phyloP scores from a whole-genome alignment of 2,888 invertebrate genomes.

The Heliconius erato region DNA sequence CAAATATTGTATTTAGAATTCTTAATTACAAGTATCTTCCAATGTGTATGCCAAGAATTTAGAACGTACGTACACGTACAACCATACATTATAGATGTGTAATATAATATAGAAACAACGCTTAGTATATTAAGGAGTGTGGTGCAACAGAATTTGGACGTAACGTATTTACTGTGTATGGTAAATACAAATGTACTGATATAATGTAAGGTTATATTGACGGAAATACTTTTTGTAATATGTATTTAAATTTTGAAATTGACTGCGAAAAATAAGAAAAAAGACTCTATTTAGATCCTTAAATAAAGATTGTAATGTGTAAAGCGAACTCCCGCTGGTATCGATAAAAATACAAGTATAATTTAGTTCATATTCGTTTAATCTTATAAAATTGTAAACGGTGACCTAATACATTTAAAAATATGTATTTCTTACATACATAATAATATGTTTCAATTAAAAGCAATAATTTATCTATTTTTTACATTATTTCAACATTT shows the following conservation, averaged over 20 bases:
- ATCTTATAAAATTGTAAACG: background rate
- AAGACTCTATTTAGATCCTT: background rate
- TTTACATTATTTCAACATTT: background rate
- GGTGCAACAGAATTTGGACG: background rate
- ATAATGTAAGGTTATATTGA: background rate
- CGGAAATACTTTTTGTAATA: background rate
- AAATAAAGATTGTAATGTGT: background rate
- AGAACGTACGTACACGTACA: slow-evolving; percentile 48
- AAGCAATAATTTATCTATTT: background rate
- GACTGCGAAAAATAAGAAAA: background rate
- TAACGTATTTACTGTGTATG: background rate
- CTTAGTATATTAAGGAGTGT: background rate
- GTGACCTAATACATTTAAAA: too few relatives aligned
- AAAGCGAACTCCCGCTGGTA: background rate
- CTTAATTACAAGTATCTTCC: slow-evolving; percentile 55
- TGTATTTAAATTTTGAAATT: background rate
- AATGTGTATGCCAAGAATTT: slow-evolving; percentile 63
- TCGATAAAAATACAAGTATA: background rate
- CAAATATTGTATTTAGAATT: background rate
- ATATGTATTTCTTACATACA: background rate
- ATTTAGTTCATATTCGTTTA: background rate
- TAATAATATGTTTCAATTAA: background rate
- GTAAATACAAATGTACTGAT: slow-evolving; percentile 13
- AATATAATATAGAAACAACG: background rate
- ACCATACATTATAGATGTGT: background rate